Evolutionary conservation across 2,113 vertebrate species (phyloP).

Genomic region (Solenodon paradoxus): DNA sequence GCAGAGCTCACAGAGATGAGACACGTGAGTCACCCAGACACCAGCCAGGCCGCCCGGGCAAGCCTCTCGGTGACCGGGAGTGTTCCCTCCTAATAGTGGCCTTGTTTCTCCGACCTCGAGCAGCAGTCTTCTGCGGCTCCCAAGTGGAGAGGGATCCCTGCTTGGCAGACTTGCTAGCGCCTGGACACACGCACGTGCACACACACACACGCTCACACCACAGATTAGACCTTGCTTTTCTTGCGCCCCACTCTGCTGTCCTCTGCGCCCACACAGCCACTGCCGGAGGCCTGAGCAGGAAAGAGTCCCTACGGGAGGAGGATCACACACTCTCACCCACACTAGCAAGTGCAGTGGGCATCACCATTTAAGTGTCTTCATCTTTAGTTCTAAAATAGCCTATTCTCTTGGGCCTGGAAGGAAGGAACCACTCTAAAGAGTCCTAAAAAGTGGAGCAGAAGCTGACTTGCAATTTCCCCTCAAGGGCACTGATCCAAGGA

Average conservation of each 20-base stretch:
- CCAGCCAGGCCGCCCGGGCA: not conserved
- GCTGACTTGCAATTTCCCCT: fast-evolving
- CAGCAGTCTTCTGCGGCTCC: not conserved
- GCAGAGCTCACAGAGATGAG: not conserved
- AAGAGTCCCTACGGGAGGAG: no score
- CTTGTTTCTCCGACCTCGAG: not conserved
- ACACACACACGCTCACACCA: not conserved
- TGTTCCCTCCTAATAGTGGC: not conserved
- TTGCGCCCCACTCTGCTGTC: not conserved
- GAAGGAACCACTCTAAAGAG: not conserved
- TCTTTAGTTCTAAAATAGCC: not conserved
- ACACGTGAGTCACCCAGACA: no score
- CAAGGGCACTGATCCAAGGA: not conserved
- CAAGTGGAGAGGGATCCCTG: not conserved
- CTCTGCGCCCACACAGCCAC: no score
- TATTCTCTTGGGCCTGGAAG: not conserved
- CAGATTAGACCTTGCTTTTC: no score
- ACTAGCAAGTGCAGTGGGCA: no score
- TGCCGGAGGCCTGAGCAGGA: no score
- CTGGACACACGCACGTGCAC: no score
- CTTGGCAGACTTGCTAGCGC: not conserved
- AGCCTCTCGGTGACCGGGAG: not conserved
- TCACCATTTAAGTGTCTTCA: not conserved
- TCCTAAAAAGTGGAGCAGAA: not conserved
- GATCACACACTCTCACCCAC: no score